Evolutionary conservation across 2,797 vertebrate genomes (phyloP).

Genomic region (Coccyzus lansbergi): DNA sequence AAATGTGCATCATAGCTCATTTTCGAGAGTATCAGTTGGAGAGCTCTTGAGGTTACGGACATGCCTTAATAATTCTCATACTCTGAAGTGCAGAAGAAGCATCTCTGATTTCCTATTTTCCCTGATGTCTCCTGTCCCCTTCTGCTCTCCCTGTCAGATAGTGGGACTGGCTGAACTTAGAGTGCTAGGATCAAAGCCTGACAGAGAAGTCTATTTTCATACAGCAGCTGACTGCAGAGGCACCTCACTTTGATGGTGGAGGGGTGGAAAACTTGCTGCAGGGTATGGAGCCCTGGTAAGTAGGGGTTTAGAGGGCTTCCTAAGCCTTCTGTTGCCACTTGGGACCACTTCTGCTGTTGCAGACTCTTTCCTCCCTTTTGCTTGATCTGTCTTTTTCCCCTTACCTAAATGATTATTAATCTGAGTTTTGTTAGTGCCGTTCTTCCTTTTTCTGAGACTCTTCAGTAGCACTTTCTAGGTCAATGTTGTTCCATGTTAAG

Average conservation of each 20-base stretch:
- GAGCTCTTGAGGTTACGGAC: neutral
- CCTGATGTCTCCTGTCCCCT: neutral
- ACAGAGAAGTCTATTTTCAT: neutral
- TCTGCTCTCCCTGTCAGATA: neutral
- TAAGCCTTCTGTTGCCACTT: neutral
- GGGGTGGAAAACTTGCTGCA: neutral
- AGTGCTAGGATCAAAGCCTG: neutral
- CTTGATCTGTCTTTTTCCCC: neutral
- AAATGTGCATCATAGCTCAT: neutral
- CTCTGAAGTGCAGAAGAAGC: neutral
- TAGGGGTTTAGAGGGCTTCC: neutral
- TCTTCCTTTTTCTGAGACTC: neutral
- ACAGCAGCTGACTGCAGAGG: neutral
- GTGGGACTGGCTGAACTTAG: neutral
- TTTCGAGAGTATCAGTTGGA: neutral
- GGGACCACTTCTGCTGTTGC: neutral
- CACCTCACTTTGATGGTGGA: neutral
- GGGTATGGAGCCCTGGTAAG: neutral
- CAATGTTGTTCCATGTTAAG: neutral
- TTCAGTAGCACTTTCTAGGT: neutral
- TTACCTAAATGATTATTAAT: neutral
- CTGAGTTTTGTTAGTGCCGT: neutral
- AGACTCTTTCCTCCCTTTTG: neutral
- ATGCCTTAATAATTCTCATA: neutral
- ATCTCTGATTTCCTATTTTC: neutral